Evolutionary conservation across 2,888 invertebrate species (phyloP), one percentile per base, ranked within the genome.

Genomic region (Rhimphoctona megacephalus): DNA sequence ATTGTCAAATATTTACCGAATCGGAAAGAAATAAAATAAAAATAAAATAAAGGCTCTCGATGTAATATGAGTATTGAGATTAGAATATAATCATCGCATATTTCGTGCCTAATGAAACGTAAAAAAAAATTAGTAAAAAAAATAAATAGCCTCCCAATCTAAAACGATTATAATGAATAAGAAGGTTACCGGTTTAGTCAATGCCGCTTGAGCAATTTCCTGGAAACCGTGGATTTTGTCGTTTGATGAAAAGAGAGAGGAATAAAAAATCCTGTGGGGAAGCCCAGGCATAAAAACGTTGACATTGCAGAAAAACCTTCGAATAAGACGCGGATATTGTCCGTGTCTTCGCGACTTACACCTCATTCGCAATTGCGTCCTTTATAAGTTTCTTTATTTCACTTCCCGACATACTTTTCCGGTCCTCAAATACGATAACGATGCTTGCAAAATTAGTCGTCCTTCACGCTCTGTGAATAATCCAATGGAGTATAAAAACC

Each of bases 271-370:
- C 33, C 74, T 61, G 83, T 61, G 80, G 72, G 57, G 25, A 9
- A 81, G 43, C 36, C 30, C 36, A 81, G 81, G 43, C 54, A 52
- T 46, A 52, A 76, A 82, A 81, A 84, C 86, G 78, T 73, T 86
- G 87, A 80, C 88, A 87, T 90, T 89, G 89, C 85, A 85, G 88
- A 89, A 89, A 89, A 88, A 19, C 90, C 90, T 91, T 90, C 90
- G 67, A 74, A 9, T 54, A 52, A 78, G 69, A 83, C 83, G 88
- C 66, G n/a, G 43, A 78, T 73, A 36, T 46, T 25, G 85, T 80
- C 43, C 49, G n/a, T 17, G n/a, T 30, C 46, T 64, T 39, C 74
- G 52, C 70, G 46, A 43, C 25, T 9, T 25, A n/a, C 66, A 69
- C 46, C 54, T 81, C 8, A 30, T 39, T 52, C 69, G 19, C 0